Base-by-base conservation (phyloP, 2,888 invertebrate genomes). In the Isotomurus palustris region DNA sequence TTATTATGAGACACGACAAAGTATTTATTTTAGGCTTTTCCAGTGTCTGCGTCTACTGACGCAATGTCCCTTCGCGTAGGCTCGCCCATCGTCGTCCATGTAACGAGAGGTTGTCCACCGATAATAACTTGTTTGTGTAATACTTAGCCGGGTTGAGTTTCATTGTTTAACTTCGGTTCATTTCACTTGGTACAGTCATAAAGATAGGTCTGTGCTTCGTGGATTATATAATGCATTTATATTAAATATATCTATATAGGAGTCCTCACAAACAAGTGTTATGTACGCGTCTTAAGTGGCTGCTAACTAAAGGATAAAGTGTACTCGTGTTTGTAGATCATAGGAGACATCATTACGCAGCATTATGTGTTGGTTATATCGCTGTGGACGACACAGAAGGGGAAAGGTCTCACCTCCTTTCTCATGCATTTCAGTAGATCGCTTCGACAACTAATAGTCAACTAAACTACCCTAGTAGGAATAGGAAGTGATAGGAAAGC, bases 81-180 rank as follows among this genome's bases (percentile, higher is more conserved):
- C 14, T 14, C 32, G 14, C 14, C 8, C 22, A 43, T 21, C 17
- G 22, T 43, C 43, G 28, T 21, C 29, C 25, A 29, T 17, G 22
- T 12, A 14, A 49, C 27, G 41, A 49, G 40, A 14, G 40, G 49
- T 50, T 56, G 56, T 56, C 50, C 17, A 50, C 56, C 44, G 45
- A 57, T 57, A 57, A 57, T 57, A 57, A 57, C 56, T 56, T 52
- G 56, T 57, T 57, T 57, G 52, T 57, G 52, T 57, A 57, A 57
- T 52, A 57, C 56, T 57, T 45, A 57, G 45, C 52, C 43, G 38
- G 48, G 36, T 35, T 35, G 41, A 17, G 29, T 40, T 51, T 40
- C 51, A 40, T 51, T 40, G 40, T 51, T 51, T 51, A 49, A 49
- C 14, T 35, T 35, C 17, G 49, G 49, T 35, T 49, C 49, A 49